These are phyloP conservation scores for Ennomos quercinarius DNA, from an alignment of 2,888 invertebrate genomes.

Conservation along the genomic window DNA sequence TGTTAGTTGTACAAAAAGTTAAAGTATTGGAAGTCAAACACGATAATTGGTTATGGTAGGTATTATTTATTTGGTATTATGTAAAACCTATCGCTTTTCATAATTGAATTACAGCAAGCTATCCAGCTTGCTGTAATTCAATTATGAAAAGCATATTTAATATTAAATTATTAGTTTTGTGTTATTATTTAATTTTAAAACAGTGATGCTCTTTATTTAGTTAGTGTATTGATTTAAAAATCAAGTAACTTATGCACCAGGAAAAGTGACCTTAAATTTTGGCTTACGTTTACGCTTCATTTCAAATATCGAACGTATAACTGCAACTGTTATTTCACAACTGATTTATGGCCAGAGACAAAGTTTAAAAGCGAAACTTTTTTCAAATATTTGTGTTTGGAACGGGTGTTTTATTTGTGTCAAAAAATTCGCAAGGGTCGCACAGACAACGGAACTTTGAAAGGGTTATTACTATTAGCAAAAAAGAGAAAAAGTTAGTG, in stretches of 20 bases:
- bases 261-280: conserved; percentile 33
- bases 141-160: no score
- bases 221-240: no score
- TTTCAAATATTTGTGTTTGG: conserved; percentile 80
- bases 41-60: no score
- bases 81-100: no score
- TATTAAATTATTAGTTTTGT: no score
- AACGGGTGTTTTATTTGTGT: conserved; percentile 84
- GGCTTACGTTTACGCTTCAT: conserved; percentile 71
- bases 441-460: conserved; percentile 67
- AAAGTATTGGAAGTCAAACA: no score
- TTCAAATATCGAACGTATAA: conserved; percentile 73
- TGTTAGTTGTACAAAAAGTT: conserved; percentile 23
- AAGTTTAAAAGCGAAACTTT: conserved; percentile 69
- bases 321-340: conserved; percentile 71
- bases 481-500: conserved; percentile 68
- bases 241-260: no score
- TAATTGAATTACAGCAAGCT: no score
- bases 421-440: conserved; percentile 81
- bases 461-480: conserved; percentile 82
- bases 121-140: no score
- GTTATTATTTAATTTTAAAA: no score
- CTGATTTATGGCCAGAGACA: conserved; percentile 82
- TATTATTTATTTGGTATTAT: no score
- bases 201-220: no score